These are phyloP conservation scores for Lordiphosa clarofinis DNA, from an alignment of 1,140 invertebrate species.

Conservation along the genomic window DNA sequence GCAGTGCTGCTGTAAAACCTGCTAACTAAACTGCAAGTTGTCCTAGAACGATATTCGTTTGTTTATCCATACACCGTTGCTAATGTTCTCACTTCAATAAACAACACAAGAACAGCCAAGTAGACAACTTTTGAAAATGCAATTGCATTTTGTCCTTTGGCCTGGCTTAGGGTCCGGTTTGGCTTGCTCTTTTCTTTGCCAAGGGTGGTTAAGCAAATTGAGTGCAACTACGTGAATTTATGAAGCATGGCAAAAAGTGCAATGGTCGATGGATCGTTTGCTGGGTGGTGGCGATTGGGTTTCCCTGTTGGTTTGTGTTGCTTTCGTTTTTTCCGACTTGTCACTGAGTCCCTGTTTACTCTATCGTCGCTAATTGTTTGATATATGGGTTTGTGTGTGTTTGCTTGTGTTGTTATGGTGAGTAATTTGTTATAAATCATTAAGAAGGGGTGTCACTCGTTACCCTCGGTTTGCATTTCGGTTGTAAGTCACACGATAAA, in stretches of 20 bases:
- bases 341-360: constrained; percentile 50
- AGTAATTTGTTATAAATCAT: constrained; percentile 47
- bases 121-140: constrained; percentile 18
- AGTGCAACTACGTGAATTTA: constrained; percentile 62
- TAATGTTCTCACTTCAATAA: constrained; percentile 57
- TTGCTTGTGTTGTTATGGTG: constrained; percentile 53
- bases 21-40: constrained; percentile 12
- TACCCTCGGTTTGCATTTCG: constrained; percentile 3
- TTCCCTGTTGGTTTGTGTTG: constrained; percentile 6
- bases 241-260: constrained; percentile 66
- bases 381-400: constrained; percentile 45
- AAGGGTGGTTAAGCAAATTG: constrained; percentile 48
- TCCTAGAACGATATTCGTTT: constrained; percentile 2
- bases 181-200: constrained; percentile 17
- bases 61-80: constrained; percentile 31
- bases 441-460: constrained; percentile 37
- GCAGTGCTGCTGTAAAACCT: background rate
- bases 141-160: constrained; percentile 48
- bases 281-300: constrained; percentile 7
- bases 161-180: constrained; percentile 1
- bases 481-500: constrained; percentile 27
- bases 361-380: constrained; percentile 69
- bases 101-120: constrained; percentile 29
- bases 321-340: constrained; percentile 24
- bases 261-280: constrained; percentile 32